Base-by-base conservation (phyloP, 2,888 invertebrate genomes). In the Nephrocerus scutellatus region DNA sequence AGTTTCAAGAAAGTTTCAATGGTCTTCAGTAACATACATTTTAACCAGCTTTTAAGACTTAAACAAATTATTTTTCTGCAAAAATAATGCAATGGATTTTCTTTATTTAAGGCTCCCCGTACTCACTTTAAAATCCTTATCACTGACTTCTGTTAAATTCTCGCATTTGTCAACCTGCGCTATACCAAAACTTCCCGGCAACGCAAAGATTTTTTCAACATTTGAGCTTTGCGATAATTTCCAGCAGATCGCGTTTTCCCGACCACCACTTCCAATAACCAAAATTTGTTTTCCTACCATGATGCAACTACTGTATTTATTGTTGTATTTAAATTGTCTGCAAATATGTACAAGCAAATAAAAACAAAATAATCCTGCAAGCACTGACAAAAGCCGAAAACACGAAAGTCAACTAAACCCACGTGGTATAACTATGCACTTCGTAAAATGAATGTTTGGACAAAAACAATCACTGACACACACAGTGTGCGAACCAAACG, bases 241-340 rank as follows among this genome's bases (percentile, higher is more conserved):
- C 92, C 93, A 95, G 54, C 86, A 84, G 55, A 98, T 75, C 5
- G 92, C 92, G 72, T 97, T 95, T 70, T 98, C 97, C 51, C 97
- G 79, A 4, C 93, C 96, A 24, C 97, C 97, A 62, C 82, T 76
- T 12, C 97, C 97, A 55, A 97, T 79, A 36, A 97, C 79, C 50
- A 91, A 70, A 47, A 91, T 76, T 56, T 77, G 74, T 36, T 73
- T 72, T 32, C 50, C 47, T n/a, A 34, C 28, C 37, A 53, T 22
- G 22, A 22, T 22, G 22, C 10, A 8, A 7, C 22, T 7, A 22
- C 7, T 22, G 8, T 7, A 10, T 10, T 22, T 22, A 22, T 22
- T 22, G 22, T 22, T 22, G 22, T 22, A 10, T 22, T 22, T 22
- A 22, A 8, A 22, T 22, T 10, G 7, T 22, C 22, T 22, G n/a